Conservation (phyloP, 2,113 vertebrate species). For the Myxocyprinus asiaticus region DNA sequence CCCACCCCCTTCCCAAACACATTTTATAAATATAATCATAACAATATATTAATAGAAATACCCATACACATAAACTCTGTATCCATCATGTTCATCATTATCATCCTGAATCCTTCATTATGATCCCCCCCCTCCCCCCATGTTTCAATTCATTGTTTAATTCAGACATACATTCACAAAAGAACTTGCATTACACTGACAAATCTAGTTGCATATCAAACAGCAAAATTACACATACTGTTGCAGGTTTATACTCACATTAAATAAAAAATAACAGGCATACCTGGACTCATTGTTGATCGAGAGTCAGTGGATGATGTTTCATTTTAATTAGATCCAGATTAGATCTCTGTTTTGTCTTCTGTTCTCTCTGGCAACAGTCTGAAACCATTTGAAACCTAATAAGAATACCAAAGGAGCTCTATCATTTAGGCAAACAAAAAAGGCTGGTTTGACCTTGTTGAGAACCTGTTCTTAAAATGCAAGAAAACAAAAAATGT, state of each 20-base stretch:
- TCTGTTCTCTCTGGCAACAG: neutral
- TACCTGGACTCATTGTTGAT: neutral
- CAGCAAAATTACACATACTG: conserved; percentile 56
- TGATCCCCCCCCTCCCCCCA: conserved; percentile 13
- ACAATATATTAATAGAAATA: conserved; percentile 18
- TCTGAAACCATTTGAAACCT: no score
- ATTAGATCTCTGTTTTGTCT: neutral
- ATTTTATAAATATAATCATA: conserved; percentile 45
- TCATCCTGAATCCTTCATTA: neutral
- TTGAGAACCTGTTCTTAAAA: no score
- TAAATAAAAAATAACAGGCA: conserved; percentile 35
- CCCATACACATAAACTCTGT: conserved; percentile 27
- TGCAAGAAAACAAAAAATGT: no score
- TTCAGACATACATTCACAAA: conserved; percentile 41
- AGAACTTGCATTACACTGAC: conserved; percentile 55
- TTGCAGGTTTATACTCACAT: conserved; percentile 46
- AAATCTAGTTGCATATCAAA: conserved; percentile 59
- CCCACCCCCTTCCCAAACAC: conserved; percentile 2
- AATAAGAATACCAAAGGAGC: no score
- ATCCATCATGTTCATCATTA: no score
- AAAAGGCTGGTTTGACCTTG: neutral
- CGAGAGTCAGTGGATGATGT: neutral
- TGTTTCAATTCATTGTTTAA: conserved; percentile 26
- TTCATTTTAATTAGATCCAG: neutral
- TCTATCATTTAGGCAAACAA: no score